These are phyloP conservation scores for Plectropomus leopardus DNA, from an alignment of 2,113 vertebrate species.

Conservation along the genomic window DNA sequence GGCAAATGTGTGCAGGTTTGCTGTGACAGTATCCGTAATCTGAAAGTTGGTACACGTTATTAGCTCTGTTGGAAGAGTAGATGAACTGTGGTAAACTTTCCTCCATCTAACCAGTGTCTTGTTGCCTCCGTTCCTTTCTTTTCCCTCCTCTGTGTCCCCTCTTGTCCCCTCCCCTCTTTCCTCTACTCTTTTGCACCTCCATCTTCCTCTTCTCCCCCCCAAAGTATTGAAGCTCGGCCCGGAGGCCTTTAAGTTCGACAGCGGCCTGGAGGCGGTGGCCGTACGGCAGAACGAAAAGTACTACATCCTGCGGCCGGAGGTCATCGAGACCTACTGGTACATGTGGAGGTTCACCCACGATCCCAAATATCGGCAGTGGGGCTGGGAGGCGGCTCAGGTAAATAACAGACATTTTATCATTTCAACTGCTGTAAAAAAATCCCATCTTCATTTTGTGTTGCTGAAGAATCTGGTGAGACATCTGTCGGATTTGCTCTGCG, in stretches of 20 bases:
- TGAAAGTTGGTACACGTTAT: too few species aligned
- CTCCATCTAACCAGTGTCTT: background rate
- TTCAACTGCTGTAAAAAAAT: background rate
- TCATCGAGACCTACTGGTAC: constrained; percentile 99
- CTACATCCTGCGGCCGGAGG: constrained; percentile 97
- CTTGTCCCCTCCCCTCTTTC: background rate
- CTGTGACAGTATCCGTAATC: too few species aligned
- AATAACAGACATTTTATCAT: background rate
- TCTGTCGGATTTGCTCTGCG: background rate
- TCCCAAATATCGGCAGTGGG: constrained; percentile 97
- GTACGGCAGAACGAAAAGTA: constrained; percentile 98
- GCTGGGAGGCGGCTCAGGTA: constrained; percentile 98
- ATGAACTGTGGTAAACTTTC: too few species aligned
- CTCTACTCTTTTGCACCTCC: too few species aligned
- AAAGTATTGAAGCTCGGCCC: constrained; percentile 96
- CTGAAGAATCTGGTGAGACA: background rate
- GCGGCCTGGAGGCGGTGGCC: constrained; percentile 94
- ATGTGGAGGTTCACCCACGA: constrained; percentile 99
- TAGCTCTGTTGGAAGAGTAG: too few species aligned
- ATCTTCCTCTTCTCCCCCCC: background rate
- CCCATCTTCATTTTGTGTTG: background rate
- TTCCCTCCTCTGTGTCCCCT: background rate
- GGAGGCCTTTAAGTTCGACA: constrained; percentile 98
- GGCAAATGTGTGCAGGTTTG: too few species aligned
- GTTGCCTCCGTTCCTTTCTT: background rate